phyloP scores from a whole-genome alignment of 2,888 invertebrate species.

The Dendrolimus houi region DNA sequence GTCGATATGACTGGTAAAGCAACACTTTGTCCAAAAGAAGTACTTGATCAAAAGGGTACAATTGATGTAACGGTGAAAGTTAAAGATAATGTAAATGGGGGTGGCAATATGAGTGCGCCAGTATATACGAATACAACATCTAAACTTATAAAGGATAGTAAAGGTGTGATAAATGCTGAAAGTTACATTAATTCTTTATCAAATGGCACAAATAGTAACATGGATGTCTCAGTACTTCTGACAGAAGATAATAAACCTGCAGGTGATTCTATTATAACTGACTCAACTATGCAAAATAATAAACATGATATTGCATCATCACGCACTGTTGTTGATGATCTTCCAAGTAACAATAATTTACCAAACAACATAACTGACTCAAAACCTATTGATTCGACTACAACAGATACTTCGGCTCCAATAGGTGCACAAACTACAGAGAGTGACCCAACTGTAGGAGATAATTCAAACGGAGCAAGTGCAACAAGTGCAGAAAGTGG shows the following conservation, averaged over 20 bases:
- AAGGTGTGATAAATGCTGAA: neutral
- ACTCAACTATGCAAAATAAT: neutral
- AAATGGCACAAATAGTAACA: neutral
- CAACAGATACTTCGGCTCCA: no score
- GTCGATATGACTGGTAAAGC: constrained; percentile 12
- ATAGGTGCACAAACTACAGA: neutral
- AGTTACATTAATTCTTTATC: neutral
- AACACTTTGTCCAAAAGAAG: neutral
- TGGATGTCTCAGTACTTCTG: neutral
- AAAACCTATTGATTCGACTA: no score
- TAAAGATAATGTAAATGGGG: neutral
- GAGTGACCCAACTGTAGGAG: neutral
- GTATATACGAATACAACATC: neutral
- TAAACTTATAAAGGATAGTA: neutral
- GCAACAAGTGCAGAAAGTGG: no score
- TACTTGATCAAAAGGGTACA: neutral
- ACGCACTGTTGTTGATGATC: no score
- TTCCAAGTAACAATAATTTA: no score
- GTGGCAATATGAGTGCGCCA: neutral
- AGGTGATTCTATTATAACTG: neutral
- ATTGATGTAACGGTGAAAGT: constrained; percentile 2
- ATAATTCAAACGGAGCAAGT: no score
- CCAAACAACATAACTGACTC: no score
- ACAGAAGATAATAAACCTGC: neutral
- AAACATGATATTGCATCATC: no score